A percentile compares a stretch with the other conserved stretches of the same genome.
These are phyloP conservation scores for Gymnosoma rotundatum DNA, from an alignment of 2,888 invertebrate species.

Conservation along the genomic window DNA sequence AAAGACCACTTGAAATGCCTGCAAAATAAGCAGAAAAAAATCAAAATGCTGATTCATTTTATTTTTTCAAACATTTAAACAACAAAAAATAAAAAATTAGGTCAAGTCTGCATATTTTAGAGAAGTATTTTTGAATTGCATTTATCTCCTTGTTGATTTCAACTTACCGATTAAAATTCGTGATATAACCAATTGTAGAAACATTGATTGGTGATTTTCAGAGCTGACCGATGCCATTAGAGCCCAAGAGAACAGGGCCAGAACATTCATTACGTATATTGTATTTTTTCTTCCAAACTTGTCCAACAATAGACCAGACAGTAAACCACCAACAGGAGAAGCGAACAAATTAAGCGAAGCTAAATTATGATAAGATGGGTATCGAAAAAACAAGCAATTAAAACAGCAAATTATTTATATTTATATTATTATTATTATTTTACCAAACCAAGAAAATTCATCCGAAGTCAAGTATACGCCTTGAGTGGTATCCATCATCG, in stretches of 20 bases:
- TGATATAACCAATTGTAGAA: constrained; percentile 78
- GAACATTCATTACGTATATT: constrained; percentile 77
- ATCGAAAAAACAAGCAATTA: too few species aligned
- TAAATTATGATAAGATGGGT: constrained; percentile 41
- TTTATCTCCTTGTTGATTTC: too few species aligned
- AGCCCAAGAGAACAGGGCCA: constrained; percentile 79
- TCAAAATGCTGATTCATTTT: not conserved
- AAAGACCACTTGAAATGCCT: constrained; percentile 80
- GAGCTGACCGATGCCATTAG: constrained; percentile 78
- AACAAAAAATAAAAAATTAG: too few species aligned
- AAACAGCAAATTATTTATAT: too few species aligned
- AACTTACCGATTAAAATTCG: constrained; percentile 79
- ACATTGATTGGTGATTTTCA: constrained; percentile 73
- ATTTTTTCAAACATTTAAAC: not conserved
- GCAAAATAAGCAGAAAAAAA: not conserved
- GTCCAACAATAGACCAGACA: constrained; percentile 79
- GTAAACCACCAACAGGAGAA: constrained; percentile 80
- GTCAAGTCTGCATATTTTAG: too few species aligned
- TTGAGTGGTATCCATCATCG: constrained; percentile 76
- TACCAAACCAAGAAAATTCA: constrained; percentile 81
- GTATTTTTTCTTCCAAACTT: constrained; percentile 80
- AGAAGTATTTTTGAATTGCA: too few species aligned
- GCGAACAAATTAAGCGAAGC: constrained; percentile 80
- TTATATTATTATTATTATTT: too few species aligned
- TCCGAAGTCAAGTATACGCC: constrained; percentile 74